A percentile compares a stretch with the other conserved stretches of the same genome.
phyloP scores from a whole-genome alignment of 2,888 invertebrate genomes.

The Eubasilissa splendida region DNA sequence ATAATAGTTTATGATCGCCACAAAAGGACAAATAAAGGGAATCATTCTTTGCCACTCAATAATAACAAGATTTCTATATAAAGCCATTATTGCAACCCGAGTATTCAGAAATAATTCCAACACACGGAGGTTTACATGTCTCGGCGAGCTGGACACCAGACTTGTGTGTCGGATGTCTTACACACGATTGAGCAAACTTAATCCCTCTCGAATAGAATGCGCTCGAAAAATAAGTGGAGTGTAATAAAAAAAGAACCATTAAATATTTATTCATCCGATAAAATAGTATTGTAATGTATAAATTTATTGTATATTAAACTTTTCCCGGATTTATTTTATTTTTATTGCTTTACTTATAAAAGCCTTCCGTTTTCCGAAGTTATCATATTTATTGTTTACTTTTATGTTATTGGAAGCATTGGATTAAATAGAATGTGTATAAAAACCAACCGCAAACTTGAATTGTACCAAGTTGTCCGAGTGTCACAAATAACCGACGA shows the following conservation, averaged over 20 bases:
- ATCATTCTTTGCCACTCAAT: slow-evolving; percentile 52
- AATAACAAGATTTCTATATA: slow-evolving; percentile 47
- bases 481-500: too few relatives aligned
- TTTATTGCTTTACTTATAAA: slow-evolving; percentile 18
- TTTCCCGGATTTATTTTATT: slow-evolving; percentile 5
- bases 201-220: slow-evolving; percentile 10
- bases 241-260: slow-evolving; percentile 24
- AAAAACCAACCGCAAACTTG: not conserved
- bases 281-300: slow-evolving; percentile 4
- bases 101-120: slow-evolving; percentile 42
- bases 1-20: slow-evolving; percentile 41
- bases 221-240: not conserved
- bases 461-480: too few relatives aligned
- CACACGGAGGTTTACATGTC: slow-evolving; percentile 32
- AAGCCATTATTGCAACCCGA: slow-evolving; percentile 43
- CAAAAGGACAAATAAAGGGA: slow-evolving; percentile 42
- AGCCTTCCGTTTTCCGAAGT: slow-evolving; percentile 12
- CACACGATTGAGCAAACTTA: slow-evolving; percentile 46
- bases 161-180: slow-evolving; percentile 50
- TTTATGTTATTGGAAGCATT: too few relatives aligned
- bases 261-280: slow-evolving; percentile 28
- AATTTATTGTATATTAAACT: slow-evolving; percentile 24
- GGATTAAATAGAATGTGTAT: too few relatives aligned
- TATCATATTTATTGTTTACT: too few relatives aligned
- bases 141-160: not conserved